Conservation (phyloP, 2,888 invertebrate species). For the Epicampocera succincta region DNA sequence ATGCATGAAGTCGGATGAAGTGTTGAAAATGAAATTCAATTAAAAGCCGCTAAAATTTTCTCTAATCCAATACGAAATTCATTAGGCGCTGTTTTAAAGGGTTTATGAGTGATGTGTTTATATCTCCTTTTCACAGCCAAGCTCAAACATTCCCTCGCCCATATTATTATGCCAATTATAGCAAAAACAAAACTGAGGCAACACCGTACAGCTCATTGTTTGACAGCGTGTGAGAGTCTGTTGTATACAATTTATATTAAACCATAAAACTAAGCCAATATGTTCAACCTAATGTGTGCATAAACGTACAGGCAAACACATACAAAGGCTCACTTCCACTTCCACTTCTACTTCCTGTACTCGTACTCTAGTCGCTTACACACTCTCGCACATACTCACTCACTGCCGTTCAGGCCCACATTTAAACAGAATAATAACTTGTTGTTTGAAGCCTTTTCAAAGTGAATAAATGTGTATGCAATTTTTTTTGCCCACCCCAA, state of each 20-base stretch:
- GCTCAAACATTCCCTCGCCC: not conserved
- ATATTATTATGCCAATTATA: not conserved
- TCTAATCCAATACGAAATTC: no score
- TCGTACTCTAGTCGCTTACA: not conserved
- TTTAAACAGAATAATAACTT: slow-evolving; percentile 40
- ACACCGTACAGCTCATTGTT: not conserved
- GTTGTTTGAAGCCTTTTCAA: slow-evolving; percentile 28
- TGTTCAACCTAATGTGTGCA: slow-evolving; percentile 31
- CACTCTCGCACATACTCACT: not conserved
- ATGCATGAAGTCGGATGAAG: no score
- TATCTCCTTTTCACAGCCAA: no score
- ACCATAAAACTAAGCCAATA: slow-evolving; percentile 70
- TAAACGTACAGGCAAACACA: not conserved
- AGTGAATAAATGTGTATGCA: slow-evolving; percentile 2
- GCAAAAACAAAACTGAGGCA: slow-evolving; percentile 3
- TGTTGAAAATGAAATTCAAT: no score
- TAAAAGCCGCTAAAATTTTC: no score
- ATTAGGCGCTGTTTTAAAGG: no score
- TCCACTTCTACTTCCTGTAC: not conserved
- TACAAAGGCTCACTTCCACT: not conserved
- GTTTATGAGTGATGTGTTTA: no score
- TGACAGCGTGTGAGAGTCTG: not conserved
- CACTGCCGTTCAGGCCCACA: not conserved
- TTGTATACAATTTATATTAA: slow-evolving; percentile 60
- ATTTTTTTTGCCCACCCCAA: not conserved